Conservation (phyloP, 2,797 vertebrate genomes). For the Etheostoma nigrum region DNA sequence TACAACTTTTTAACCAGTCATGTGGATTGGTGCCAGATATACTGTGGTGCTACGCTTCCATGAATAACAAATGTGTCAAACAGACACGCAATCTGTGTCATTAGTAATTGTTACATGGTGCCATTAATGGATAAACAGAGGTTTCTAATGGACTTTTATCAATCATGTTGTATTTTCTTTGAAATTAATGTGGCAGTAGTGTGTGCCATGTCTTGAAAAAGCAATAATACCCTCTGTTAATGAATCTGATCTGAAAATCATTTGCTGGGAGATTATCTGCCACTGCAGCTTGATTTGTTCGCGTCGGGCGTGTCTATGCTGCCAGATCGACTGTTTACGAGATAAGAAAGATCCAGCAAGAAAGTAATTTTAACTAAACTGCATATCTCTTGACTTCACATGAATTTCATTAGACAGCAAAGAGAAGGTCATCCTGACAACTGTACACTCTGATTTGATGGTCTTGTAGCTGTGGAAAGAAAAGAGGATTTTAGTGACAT, state of each 20-base stretch:
- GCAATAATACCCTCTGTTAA: slow-evolving; percentile 34
- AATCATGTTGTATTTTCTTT: slow-evolving; percentile 57
- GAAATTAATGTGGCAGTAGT: slow-evolving; percentile 62
- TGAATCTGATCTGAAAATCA: slow-evolving; percentile 47
- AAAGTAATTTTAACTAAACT: slow-evolving; percentile 52
- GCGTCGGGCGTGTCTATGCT: slow-evolving; percentile 20
- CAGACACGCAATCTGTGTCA: slow-evolving; percentile 13
- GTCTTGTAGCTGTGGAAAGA: slow-evolving; percentile 20
- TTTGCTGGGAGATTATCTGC: slow-evolving; percentile 43
- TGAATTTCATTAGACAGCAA: slow-evolving; percentile 44
- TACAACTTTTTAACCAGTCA: background rate
- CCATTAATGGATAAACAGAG: slow-evolving; percentile 41
- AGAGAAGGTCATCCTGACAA: slow-evolving; percentile 52
- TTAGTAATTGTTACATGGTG: slow-evolving; percentile 40
- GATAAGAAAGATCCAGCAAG: slow-evolving; percentile 41
- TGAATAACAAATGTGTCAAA: slow-evolving; percentile 26
- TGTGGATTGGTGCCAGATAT: slow-evolving; percentile 9
- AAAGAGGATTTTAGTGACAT: slow-evolving; percentile 39
- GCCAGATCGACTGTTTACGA: slow-evolving; percentile 38
- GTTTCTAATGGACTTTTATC: slow-evolving; percentile 52
- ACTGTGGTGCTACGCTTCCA: slow-evolving; percentile 16
- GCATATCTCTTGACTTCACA: slow-evolving; percentile 38
- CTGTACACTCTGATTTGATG: slow-evolving; percentile 44
- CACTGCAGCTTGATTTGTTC: slow-evolving; percentile 44
- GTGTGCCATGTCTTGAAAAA: slow-evolving; percentile 20